Base-by-base conservation (phyloP, 2,888 invertebrate genomes). In the Epinotia bilunana region DNA sequence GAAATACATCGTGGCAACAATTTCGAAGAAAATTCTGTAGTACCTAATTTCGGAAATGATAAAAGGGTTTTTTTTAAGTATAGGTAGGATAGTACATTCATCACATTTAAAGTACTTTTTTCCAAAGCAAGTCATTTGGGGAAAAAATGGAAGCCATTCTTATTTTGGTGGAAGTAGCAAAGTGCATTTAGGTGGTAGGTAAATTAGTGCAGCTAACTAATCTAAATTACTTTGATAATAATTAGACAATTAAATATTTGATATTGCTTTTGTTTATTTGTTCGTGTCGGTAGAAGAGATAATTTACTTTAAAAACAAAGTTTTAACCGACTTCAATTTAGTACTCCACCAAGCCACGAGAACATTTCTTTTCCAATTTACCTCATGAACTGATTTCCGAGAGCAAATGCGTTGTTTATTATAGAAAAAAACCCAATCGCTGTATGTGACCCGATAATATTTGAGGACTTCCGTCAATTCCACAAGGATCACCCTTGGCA, bases 1-100 rank as follows among this genome's bases (percentile, higher is more conserved):
- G 16, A 71, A 46, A 39, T 49, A n/a, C n/a, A 39, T 62, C 57
- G 20, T 74, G 64, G 70, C 70, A 65, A 20, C 28, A 28, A n/a
- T 33, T 74, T 74, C 60, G 60, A 60, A 60, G 65, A 73, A 73
- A 18, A n/a, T 57, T 43, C 20, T 57, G 20, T 9, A 53, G 65
- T n/a, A 65, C 23, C 60, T 70, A 16, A 55, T 63, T 68, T 69
- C 60, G 39, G 33, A 58, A 39, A 16, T 55, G 57, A n/a, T 12
- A 39, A 18, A 63, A 61, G 18, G 23, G 13, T 49, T 20, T 63
- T 70, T 58, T 33, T 23, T 18, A 46, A 64, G 49, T 53, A 33
- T 58, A 39, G 23, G 23, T n/a, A n/a, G n/a, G n/a, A n/a, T n/a
- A n/a, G n/a, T 18, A 28, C 46, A 58, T 20, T 49, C 28, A 7